Percentiles rank a stretch among this genome's conserved stretches.
Conservation (phyloP, 2,888 invertebrate genomes). For the Acronicta alni region DNA sequence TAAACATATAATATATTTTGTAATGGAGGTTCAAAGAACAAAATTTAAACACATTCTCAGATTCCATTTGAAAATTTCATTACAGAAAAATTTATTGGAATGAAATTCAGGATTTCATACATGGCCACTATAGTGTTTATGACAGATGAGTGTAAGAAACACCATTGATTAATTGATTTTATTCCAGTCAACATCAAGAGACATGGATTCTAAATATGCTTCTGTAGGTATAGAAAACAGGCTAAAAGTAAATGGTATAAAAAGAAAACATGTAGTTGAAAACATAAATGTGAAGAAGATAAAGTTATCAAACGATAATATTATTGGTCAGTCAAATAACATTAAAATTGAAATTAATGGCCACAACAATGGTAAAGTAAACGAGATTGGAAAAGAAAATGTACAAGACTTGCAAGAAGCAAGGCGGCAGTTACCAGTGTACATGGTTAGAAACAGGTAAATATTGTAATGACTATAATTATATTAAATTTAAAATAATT, state of each 20-base stretch:
- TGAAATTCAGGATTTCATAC: no score
- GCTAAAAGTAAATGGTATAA: slow-evolving; percentile 61
- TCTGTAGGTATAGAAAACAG: slow-evolving; percentile 67
- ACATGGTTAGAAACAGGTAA: slow-evolving; percentile 83
- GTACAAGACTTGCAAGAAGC: slow-evolving; percentile 75
- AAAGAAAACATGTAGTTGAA: slow-evolving; percentile 65
- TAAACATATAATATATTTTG: no score
- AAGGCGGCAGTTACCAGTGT: slow-evolving; percentile 88
- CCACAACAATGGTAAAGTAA: slow-evolving; percentile 41
- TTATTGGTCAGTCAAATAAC: slow-evolving; percentile 13
- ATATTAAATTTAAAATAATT: no score
- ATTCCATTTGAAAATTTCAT: no score
- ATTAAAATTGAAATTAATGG: slow-evolving; percentile 54
- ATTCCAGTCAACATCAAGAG: slow-evolving; percentile 16
- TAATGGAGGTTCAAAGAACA: no score
- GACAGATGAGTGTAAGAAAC: no score
- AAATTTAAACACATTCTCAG: no score
- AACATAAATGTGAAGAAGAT: slow-evolving; percentile 71
- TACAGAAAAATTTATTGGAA: no score
- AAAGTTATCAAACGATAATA: slow-evolving; percentile 62
- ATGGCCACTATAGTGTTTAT: no score
- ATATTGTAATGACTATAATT: slow-evolving; percentile 16
- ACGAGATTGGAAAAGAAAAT: slow-evolving; percentile 52
- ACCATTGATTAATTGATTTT: background rate
- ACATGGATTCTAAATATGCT: slow-evolving; percentile 85